These are phyloP conservation scores for Brachymystax lenok DNA, from an alignment of 2,797 vertebrate species.

Conservation along the genomic window DNA sequence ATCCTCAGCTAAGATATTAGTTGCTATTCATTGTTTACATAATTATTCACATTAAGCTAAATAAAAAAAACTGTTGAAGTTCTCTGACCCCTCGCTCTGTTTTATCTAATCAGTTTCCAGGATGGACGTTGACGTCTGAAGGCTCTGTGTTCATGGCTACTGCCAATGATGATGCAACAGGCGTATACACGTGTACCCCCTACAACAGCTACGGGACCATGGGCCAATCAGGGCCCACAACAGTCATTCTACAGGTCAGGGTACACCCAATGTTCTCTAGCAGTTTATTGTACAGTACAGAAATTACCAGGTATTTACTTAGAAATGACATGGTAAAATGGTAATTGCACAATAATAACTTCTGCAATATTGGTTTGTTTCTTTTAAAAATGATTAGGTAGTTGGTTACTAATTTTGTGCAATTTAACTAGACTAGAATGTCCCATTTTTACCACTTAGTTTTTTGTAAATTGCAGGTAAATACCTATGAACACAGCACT, in stretches of 20 bases:
- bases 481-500: not conserved
- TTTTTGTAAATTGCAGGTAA: not conserved
- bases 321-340: too few species aligned
- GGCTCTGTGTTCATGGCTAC: conserved; percentile 85
- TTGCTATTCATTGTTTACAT: too few species aligned
- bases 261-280: not conserved
- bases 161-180: conserved; percentile 86
- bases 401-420: not conserved
- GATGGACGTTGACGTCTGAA: conserved; percentile 81
- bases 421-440: not conserved
- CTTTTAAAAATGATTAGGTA: not conserved
- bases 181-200: conserved; percentile 86
- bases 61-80: not conserved
- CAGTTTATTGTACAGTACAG: not conserved
- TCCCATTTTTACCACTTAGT: not conserved
- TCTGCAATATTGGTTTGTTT: not conserved
- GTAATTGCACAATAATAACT: not conserved
- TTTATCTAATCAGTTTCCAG: conserved; percentile 81
- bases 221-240: conserved; percentile 80
- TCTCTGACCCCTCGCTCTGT: not conserved
- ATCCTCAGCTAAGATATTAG: too few species aligned
- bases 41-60: not conserved
- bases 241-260: conserved; percentile 85
- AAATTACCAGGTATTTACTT: not conserved
- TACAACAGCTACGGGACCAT: conserved; percentile 90